A percentile compares a stretch with the other conserved stretches of the same genome.
Evolutionary conservation across 2,888 invertebrate genomes (phyloP).

Genomic region (Desoria tigrina): DNA sequence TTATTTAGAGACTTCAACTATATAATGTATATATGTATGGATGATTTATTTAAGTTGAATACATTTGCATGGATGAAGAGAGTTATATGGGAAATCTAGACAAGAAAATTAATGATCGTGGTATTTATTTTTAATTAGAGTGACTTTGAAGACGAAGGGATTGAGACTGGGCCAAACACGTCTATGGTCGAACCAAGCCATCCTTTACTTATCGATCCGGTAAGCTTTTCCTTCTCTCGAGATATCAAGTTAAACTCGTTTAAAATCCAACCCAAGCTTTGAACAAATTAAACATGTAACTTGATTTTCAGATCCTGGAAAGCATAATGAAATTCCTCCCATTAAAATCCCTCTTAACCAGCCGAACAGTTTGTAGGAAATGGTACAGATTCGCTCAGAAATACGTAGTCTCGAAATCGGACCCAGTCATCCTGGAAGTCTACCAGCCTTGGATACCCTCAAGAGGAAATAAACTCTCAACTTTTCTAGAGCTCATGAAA

Average conservation of each 20-base stretch:
- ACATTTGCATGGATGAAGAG: too few species aligned
- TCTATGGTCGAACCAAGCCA: conserved; percentile 11
- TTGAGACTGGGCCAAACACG: conserved; percentile 16
- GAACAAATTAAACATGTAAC: too few species aligned
- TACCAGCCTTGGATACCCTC: conserved; percentile 43
- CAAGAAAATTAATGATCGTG: too few species aligned
- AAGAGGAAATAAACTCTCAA: conserved; percentile 38
- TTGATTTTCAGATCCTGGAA: conserved; percentile 33
- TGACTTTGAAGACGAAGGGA: conserved; percentile 20
- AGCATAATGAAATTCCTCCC: conserved; percentile 38
- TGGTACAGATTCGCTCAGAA: conserved; percentile 35
- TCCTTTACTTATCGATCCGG: conserved; percentile 12
- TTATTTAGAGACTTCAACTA: too few species aligned
- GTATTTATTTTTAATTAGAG: too few species aligned
- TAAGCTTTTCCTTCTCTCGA: background rate
- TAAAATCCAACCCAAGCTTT: too few species aligned
- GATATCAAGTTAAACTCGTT: too few species aligned
- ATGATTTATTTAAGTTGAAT: too few species aligned
- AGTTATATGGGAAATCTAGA: too few species aligned
- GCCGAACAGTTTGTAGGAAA: conserved; percentile 40
- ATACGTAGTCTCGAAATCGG: conserved; percentile 28
- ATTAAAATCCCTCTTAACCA: conserved; percentile 34
- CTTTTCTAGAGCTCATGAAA: conserved; percentile 37
- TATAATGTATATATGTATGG: too few species aligned
- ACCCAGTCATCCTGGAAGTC: conserved; percentile 37